Evolutionary conservation across 2,888 invertebrate genomes (phyloP).

Genomic region (Catocala fraxini): DNA sequence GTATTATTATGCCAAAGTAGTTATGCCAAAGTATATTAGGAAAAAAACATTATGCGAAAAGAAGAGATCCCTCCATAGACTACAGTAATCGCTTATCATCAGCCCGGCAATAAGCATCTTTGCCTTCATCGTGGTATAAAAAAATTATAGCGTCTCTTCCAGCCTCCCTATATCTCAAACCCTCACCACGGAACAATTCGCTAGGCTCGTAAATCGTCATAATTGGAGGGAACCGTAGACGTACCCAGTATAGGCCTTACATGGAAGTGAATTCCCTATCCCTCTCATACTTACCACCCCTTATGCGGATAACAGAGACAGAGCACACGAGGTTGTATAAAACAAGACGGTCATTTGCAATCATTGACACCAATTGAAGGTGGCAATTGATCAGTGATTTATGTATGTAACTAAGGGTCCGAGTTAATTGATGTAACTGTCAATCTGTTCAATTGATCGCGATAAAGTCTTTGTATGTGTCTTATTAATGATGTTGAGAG

Average conservation of each 20-base stretch:
- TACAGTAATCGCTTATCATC: too few species aligned
- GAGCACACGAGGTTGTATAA: constrained; percentile 23
- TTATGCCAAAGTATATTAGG: too few species aligned
- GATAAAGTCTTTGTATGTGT: constrained; percentile 17
- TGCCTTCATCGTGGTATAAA: background rate
- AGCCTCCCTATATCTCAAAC: constrained; percentile 19
- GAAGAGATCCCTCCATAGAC: too few species aligned
- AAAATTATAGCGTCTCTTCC: constrained; percentile 25
- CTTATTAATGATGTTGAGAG: constrained; percentile 10
- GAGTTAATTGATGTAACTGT: constrained; percentile 22
- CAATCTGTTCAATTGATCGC: constrained; percentile 19
- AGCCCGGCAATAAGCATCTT: too few species aligned
- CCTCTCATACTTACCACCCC: constrained; percentile 18
- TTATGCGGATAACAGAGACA: constrained; percentile 10
- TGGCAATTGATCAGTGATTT: constrained; percentile 32
- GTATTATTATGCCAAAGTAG: too few species aligned
- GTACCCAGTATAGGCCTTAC: constrained; percentile 47
- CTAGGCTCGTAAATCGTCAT: constrained; percentile 68
- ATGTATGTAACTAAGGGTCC: constrained; percentile 20
- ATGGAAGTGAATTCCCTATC: constrained; percentile 26
- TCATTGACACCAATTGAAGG: constrained; percentile 44
- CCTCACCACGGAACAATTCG: constrained; percentile 54
- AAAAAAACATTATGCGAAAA: too few species aligned
- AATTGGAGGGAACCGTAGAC: constrained; percentile 67
- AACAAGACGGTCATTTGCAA: constrained; percentile 45